phyloP scores from a whole-genome alignment of 2,888 invertebrate genomes.

The Thumatha senex region DNA sequence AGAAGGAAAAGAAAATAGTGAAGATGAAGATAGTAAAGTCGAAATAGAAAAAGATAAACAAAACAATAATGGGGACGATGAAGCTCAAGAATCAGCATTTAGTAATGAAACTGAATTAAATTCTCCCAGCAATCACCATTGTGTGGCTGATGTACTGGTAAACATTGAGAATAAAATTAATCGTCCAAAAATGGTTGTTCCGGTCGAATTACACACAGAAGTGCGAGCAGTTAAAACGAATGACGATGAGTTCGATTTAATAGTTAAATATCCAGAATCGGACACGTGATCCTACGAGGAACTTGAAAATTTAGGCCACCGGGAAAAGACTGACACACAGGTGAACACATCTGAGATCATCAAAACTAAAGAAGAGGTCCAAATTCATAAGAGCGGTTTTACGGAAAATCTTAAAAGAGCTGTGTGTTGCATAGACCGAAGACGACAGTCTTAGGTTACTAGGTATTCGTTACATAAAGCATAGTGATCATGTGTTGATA shows the following conservation, averaged over 20 bases:
- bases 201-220: slow-evolving; percentile 58
- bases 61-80: slow-evolving; percentile 60
- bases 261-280: slow-evolving; percentile 74
- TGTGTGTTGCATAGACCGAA: slow-evolving; percentile 75
- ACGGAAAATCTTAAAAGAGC: slow-evolving; percentile 73
- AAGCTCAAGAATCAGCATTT: slow-evolving; percentile 49
- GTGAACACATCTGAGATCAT: slow-evolving; percentile 46
- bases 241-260: slow-evolving; percentile 76
- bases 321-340: slow-evolving; percentile 64
- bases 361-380: slow-evolving; percentile 61
- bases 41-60: slow-evolving; percentile 65
- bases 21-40: slow-evolving; percentile 68
- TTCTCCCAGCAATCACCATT: slow-evolving; percentile 63
- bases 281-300: slow-evolving; percentile 82
- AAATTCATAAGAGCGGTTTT: slow-evolving; percentile 69
- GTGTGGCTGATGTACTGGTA: slow-evolving; percentile 72
- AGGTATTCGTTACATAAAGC: slow-evolving; percentile 19
- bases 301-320: slow-evolving; percentile 47
- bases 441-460: slow-evolving; percentile 66
- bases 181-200: slow-evolving; percentile 59
- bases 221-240: slow-evolving; percentile 60
- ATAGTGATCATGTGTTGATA: slow-evolving; percentile 12
- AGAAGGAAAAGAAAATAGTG: slow-evolving; percentile 75
- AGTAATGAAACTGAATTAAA: slow-evolving; percentile 57
- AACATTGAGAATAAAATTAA: slow-evolving; percentile 75